Evolutionary conservation across 2,888 invertebrate species (phyloP), one percentile per base, ranked within the genome.

Genomic region (Acronicta leporina): DNA sequence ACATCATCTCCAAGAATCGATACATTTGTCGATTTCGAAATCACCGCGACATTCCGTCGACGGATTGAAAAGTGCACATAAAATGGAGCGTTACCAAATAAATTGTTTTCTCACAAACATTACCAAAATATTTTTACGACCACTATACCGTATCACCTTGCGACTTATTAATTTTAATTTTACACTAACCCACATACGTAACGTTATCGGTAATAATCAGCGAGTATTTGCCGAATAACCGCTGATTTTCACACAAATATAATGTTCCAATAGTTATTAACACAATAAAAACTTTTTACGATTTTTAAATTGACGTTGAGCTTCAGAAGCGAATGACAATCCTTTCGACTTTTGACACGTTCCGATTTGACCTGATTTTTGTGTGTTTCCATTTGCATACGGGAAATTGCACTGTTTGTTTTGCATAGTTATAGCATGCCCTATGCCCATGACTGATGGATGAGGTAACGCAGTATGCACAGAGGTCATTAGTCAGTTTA

Each of bases 321-420:
- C 69, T 80, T 67, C 78, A 66, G 72, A 70, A 72, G 82, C 75
- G 79, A 65, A 79, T 76, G 73, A 66, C 73, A 80, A 82, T 83
- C 82, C 85, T 89, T 88, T 88, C 88, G 83, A 90, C 88, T 89
- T 85, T 89, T 92, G 92, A 92, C 92, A 90, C 87, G 67, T 79
- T 87, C 79, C 72, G 60, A 66, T 77, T 73, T 84, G 88, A 87
- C 83, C 87, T 81, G 87, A 82, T 85, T 84, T 55, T 66, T 71
- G 73, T 42, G 16, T 42, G 87, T 88, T 73, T 89, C 86, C 92
- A 89, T 81, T 85, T 58, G 45, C 48, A 41, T 20, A 35, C 65
- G 67, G 45, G 15, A 64, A 27, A 41, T 15, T 27, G 6, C 13
- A 0, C 1, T 4, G 33, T 11, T 47, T 15, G 42, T 54, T 3